Percentiles rank a stretch among this genome's conserved stretches.
phyloP scores from a whole-genome alignment of 2,113 vertebrate genomes.

The Phrynosoma platyrhinos region DNA sequence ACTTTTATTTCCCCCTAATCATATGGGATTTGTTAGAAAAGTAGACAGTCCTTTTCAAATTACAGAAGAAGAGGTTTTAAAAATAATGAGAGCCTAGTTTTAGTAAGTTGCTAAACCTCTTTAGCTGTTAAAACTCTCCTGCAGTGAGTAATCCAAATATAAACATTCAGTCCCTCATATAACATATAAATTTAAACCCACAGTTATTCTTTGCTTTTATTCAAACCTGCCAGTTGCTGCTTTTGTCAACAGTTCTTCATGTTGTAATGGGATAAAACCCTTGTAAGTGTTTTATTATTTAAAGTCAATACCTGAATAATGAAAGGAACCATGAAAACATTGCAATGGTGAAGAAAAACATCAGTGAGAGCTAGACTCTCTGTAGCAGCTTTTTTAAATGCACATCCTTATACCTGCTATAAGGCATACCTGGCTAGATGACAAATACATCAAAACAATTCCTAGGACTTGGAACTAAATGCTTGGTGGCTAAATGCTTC shows the following conservation, averaged over 20 bases:
- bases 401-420: background rate
- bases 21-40: slow-evolving; percentile 25
- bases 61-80: slow-evolving; percentile 13
- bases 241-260: slow-evolving; percentile 6
- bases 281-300: background rate
- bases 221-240: background rate
- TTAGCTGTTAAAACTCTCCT: background rate
- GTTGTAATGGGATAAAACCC: slow-evolving; percentile 14
- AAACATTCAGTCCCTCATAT: background rate
- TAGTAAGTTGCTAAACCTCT: background rate
- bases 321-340: background rate
- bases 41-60: slow-evolving; percentile 22
- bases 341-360: background rate
- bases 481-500: background rate
- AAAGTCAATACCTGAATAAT: slow-evolving; percentile 15
- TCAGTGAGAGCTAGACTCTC: background rate
- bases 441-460: slow-evolving; percentile 23
- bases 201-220: slow-evolving; percentile 11
- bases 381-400: background rate
- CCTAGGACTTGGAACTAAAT: background rate
- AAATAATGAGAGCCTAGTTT: background rate
- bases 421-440: background rate
- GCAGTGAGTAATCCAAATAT: background rate
- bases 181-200: slow-evolving; percentile 7
- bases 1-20: slow-evolving; percentile 30